These are phyloP conservation scores for Lerista edwardsae DNA, from an alignment of 2,797 vertebrate species.

Conservation along the genomic window DNA sequence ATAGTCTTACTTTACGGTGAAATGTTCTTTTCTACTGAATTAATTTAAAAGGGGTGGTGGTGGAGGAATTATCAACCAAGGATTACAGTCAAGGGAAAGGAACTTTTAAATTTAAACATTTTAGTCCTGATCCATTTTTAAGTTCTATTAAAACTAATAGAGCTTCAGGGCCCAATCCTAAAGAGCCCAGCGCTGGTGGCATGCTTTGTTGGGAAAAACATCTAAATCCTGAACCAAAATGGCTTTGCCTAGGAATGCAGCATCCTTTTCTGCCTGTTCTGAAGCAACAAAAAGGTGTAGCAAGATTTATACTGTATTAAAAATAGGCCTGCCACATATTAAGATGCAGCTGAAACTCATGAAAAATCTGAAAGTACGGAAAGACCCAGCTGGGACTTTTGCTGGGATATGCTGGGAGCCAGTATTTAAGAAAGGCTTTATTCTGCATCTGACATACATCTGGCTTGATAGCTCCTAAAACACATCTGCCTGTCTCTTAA, in stretches of 20 bases:
- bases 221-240: too few species aligned
- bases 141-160: not conserved
- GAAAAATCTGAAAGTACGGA: not conserved
- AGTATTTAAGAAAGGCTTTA: not conserved
- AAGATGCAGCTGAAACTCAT: not conserved
- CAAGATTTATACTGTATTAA: too few species aligned
- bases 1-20: not conserved
- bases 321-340: not conserved
- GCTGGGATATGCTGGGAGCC: not conserved
- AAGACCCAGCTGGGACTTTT: not conserved
- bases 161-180: too few species aligned
- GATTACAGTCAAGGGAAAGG: not conserved
- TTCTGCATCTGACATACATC: not conserved
- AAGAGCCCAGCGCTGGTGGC: too few species aligned
- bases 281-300: too few species aligned
- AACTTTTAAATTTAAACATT: not conserved
- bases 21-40: not conserved
- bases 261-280: too few species aligned
- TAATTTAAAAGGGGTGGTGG: too few species aligned
- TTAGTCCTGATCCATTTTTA: not conserved
- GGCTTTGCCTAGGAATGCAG: too few species aligned
- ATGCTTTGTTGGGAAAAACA: too few species aligned
- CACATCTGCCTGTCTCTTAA: too few species aligned
- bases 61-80: not conserved
- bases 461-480: not conserved